Base-by-base conservation (phyloP, 2,113 vertebrate species). In the Ammodytes dubius region DNA sequence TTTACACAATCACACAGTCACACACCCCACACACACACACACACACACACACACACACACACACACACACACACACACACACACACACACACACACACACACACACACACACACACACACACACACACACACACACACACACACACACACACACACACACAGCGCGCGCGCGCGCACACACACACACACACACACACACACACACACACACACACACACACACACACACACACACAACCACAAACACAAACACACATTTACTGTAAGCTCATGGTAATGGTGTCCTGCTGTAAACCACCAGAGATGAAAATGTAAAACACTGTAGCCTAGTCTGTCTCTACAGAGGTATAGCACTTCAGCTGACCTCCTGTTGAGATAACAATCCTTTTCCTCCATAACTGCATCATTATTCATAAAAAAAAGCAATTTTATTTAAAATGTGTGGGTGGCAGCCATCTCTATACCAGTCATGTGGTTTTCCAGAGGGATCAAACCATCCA, bases 361-460 rank as follows among this genome's bases (percentile, higher is more conserved):
- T 66, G 40, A 64, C 77, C 84, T 81, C 82, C 74, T 65, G 58
- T 74, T 3, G 61, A 77, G 80, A 76, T 67, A 70, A 49, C 19
- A 61, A 39, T 68, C 43, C 61, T 37, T 47, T 77, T 8, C 50
- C 5, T 66, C 42, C 53, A 68, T 79, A 68, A 74, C 15, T 54
- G n/a, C 54, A 66, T 77, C 59, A 61, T 77, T 78, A 82, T 71
- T 84, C 54, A 53, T 35, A 46, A 15, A 58, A 68, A 73, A 58
- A 35, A 74, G 61, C 39, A 63, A 69, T 15, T 60, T 50, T 65
- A 60, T 84, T 82, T 81, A 81, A 70, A 78, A 69, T 57, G 63
- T 77, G 82, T 82, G 46, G 68, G 82, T 79, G 74, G 73, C 72
- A 73, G n/a, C 60, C 27, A 27, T 53, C 68, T 72, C 47, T 64